phyloP scores from a whole-genome alignment of 2,113 vertebrate species.

The Hiodon alosoides region DNA sequence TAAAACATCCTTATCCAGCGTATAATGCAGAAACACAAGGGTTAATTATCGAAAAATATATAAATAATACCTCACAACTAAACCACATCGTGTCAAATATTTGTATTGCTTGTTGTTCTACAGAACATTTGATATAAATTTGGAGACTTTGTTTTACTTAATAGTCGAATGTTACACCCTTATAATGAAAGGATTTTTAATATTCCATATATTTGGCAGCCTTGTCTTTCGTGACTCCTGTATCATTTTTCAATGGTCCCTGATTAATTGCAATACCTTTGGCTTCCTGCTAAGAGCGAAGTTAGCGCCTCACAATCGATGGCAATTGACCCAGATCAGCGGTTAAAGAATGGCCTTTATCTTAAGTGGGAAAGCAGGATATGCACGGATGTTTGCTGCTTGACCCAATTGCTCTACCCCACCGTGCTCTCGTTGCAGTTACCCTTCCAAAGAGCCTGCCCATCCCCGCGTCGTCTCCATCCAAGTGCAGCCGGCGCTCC shows the following conservation, averaged over 20 bases:
- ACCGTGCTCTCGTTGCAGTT: slow-evolving; percentile 60
- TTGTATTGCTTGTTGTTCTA: too few relatives aligned
- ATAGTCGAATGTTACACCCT: too few relatives aligned
- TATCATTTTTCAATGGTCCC: not conserved
- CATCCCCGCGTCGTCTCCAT: slow-evolving; percentile 63
- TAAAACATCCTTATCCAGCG: too few relatives aligned
- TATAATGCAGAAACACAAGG: too few relatives aligned
- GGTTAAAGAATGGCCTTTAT: not conserved
- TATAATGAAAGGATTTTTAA: too few relatives aligned
- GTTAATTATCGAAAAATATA: too few relatives aligned
- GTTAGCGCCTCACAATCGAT: not conserved
- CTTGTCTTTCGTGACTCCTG: too few relatives aligned
- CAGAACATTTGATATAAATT: too few relatives aligned
- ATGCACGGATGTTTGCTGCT: not conserved
- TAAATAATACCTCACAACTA: too few relatives aligned
- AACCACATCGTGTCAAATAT: too few relatives aligned
- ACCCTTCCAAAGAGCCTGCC: slow-evolving; percentile 68
- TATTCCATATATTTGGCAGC: too few relatives aligned
- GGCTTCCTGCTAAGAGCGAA: not conserved
- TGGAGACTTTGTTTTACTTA: too few relatives aligned
- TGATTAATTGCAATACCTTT: not conserved
- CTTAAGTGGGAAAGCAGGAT: not conserved
- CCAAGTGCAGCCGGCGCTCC: slow-evolving; percentile 73
- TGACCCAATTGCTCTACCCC: slow-evolving; percentile 29
- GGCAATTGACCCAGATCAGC: not conserved